Evolutionary conservation across 2,888 invertebrate species (phyloP), one percentile per base, ranked within the genome.

Genomic region (Diarsia brunnea): DNA sequence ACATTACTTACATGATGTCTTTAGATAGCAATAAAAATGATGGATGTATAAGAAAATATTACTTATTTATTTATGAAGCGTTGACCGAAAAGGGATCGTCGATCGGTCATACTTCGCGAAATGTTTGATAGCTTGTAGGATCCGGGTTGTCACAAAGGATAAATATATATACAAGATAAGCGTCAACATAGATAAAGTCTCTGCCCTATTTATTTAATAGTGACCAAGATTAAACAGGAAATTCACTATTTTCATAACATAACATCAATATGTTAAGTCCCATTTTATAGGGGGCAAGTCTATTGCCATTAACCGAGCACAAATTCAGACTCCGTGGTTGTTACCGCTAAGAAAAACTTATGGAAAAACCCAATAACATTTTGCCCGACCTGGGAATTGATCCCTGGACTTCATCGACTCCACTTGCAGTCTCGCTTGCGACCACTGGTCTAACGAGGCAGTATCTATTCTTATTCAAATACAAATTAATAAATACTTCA

Each of bases 101-200:
- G 31, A 51, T 67, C 45, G 45, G 24, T 53, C 69, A 31, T 53
- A 43, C 19, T 21, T n/a, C 51, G 19, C 21, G 21, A 74, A 75
- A 69, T 65, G n/a, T 79, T 73, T 69, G 43, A 72, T 60, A 82
- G 69, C 82, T 78, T 68, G 68, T n/a, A 82, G 31, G 67, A 70
- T 71, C 60, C 14, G 31, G 47, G 63, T 69, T 66, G 55, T 67
- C 58, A 78, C 61, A 69, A 21, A 61, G 63, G 63, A 69, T 81
- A 47, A 47, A 69, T 60, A 69, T 60, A 69, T 60, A 69, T 60
- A 27, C 38, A 67, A 63, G 63, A 67, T 70, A 73, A 78, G 49
- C 63, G 27, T 64, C 55, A 49, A 67, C 69, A 47, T 61, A 45
- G 38, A 69, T 31, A 60, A 64, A 60, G 11, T 58, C 10, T 21